Conservation (phyloP, 2,888 invertebrate genomes). For the Bellardia bayeri region DNA sequence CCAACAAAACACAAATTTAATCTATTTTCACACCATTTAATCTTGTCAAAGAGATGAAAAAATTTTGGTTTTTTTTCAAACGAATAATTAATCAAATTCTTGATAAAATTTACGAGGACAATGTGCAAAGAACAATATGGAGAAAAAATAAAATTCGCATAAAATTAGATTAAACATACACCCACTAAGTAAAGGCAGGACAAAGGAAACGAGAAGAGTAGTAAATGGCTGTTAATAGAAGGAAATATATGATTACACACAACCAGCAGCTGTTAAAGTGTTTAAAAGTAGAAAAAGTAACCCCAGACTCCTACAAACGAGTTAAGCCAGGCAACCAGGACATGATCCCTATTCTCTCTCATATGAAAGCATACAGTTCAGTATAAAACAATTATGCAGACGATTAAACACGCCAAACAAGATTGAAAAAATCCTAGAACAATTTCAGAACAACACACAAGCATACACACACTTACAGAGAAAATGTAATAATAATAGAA, state of each 20-base stretch:
- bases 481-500: constrained; percentile 47
- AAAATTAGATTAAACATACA: constrained; percentile 70
- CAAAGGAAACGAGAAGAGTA: constrained; percentile 24
- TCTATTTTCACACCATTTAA: constrained; percentile 63
- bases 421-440: constrained; percentile 56
- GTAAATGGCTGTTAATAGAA: constrained; percentile 48
- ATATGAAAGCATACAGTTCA: constrained; percentile 30
- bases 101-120: constrained; percentile 50
- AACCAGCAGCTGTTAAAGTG: constrained; percentile 71
- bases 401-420: constrained; percentile 80
- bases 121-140: constrained; percentile 29
- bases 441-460: constrained; percentile 30
- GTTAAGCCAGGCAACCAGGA: constrained; percentile 54
- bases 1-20: constrained; percentile 34
- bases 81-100: constrained; percentile 71
- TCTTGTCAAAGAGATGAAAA: constrained; percentile 44
- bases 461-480: constrained; percentile 1
- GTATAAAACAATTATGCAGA: constrained; percentile 81
- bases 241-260: constrained; percentile 24
- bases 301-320: constrained; percentile 61
- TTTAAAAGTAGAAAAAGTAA: constrained; percentile 55
- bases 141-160: constrained; percentile 60
- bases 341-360: constrained; percentile 60
- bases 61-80: constrained; percentile 35
- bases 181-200: constrained; percentile 49